Evolutionary conservation across 92 coral and sea anemone genomes (phyloP).

Genomic region (Plumapathes pennacea): DNA sequence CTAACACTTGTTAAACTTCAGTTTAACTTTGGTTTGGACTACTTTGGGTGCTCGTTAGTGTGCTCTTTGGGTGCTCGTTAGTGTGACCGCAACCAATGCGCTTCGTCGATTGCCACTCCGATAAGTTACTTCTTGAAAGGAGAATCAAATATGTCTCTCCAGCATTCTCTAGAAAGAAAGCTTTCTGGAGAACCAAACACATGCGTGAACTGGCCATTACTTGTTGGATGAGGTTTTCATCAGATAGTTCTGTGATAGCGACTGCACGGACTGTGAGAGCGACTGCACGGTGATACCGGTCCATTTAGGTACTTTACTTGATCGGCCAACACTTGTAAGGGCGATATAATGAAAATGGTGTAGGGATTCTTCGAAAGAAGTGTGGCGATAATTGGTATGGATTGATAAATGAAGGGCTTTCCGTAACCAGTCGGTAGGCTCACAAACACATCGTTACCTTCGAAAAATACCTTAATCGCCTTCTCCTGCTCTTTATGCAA

Average conservation of each 20-base stretch:
- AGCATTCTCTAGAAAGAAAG: conserved; percentile 1
- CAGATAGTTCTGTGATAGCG: conserved; percentile 10
- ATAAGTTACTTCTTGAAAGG: conserved; percentile 6
- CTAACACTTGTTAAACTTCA: no score
- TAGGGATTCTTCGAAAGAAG: conserved; percentile 13
- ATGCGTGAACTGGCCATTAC: neutral
- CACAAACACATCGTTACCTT: conserved; percentile 1
- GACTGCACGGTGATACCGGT: neutral
- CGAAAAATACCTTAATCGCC: conserved; percentile 6
- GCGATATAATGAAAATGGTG: conserved; percentile 16
- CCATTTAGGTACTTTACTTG: conserved; percentile 1
- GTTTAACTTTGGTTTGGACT: no score
- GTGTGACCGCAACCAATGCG: conserved; percentile 21
- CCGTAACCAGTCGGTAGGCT: conserved; percentile 27
- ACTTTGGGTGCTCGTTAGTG: no score
- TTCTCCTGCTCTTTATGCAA: conserved; percentile 6
- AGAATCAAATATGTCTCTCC: conserved; percentile 7
- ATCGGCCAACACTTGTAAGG: conserved; percentile 1
- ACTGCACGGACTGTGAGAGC: no score
- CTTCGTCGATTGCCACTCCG: conserved; percentile 27
- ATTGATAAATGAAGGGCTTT: conserved; percentile 18
- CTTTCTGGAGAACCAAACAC: conserved; percentile 19
- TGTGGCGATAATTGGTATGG: conserved; percentile 11
- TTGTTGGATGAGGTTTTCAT: conserved; percentile 14
- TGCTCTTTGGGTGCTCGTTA: no score